Conservation (phyloP, 1,140 invertebrate species). For the Pseudomyrmex pallidus region DNA sequence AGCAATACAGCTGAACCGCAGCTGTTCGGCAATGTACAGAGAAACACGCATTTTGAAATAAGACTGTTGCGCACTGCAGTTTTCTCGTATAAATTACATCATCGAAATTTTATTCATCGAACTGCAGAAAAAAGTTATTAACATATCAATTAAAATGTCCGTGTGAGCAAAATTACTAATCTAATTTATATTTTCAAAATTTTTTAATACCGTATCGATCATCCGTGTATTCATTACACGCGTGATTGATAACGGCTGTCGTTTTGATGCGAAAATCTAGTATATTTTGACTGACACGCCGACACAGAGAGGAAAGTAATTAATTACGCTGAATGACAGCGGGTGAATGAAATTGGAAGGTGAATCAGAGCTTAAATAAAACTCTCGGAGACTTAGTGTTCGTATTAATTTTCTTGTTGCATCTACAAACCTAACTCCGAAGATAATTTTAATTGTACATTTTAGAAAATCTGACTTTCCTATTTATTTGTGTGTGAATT, state of each 20-base stretch:
- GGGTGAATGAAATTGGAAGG: conserved; percentile 30
- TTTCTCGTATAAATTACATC: conserved; percentile 13
- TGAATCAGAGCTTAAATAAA: conserved; percentile 46
- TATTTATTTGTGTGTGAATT: too few species aligned
- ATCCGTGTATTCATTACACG: conserved; percentile 4
- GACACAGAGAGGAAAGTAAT: conserved; percentile 43
- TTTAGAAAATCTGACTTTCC: too few species aligned
- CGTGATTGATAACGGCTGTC: conserved; percentile 49
- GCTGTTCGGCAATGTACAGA: conserved; percentile 43
- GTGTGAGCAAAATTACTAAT: conserved; percentile 16
- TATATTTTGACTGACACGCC: conserved; percentile 43
- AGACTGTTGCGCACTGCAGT: conserved; percentile 22
- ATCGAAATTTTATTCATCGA: conserved; percentile 10
- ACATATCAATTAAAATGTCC: conserved; percentile 43
- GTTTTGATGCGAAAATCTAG: conserved; percentile 40
- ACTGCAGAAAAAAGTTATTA: conserved; percentile 14
- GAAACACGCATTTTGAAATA: conserved; percentile 39
- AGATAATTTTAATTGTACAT: too few species aligned
- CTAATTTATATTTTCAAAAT: conserved; percentile 16
- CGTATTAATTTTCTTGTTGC: conserved; percentile 18
- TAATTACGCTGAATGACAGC: conserved; percentile 43
- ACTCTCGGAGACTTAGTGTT: background rate
- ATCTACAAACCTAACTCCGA: background rate
- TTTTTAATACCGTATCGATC: conserved; percentile 45
- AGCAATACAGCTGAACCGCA: conserved; percentile 53